Percentiles rank a stretch among this genome's conserved stretches.
These are phyloP conservation scores for Ahaetulla prasina DNA, from an alignment of 2,113 vertebrate species.

Conservation along the genomic window DNA sequence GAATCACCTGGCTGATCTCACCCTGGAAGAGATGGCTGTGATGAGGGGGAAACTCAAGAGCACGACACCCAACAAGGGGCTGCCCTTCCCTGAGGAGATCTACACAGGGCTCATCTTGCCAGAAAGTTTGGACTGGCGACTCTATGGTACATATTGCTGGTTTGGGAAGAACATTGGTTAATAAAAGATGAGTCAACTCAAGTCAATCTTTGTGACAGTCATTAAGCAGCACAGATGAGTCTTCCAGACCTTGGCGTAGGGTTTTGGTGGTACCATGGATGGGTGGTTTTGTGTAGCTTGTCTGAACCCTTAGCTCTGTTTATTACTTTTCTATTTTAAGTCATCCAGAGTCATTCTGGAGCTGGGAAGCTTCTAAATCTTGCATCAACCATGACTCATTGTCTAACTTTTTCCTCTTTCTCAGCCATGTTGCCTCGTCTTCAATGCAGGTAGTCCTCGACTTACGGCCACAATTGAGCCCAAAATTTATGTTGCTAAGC, in stretches of 20 bases:
- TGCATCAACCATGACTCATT: neutral
- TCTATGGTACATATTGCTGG: constrained; percentile 58
- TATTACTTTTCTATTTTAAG: neutral
- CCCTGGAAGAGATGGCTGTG: constrained; percentile 57
- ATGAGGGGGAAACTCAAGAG: constrained; percentile 59
- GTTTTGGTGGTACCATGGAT: neutral
- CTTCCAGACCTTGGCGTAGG: neutral
- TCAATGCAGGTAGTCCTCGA: neutral
- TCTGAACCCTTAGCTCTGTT: neutral
- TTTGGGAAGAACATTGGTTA: neutral
- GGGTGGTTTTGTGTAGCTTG: neutral
- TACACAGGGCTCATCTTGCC: constrained; percentile 63
- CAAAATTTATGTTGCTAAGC: too few relatives aligned
- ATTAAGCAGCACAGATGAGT: neutral
- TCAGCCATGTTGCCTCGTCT: neutral
- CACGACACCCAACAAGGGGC: constrained; percentile 66
- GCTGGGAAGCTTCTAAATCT: neutral
- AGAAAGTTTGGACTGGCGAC: constrained; percentile 74
- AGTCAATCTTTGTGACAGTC: neutral
- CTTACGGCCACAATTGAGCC: too few relatives aligned
- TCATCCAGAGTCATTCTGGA: neutral
- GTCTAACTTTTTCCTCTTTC: neutral
- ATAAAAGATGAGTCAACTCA: neutral
- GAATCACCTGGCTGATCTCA: constrained; percentile 69
- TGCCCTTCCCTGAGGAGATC: constrained; percentile 58